These are phyloP conservation scores for Haliclystus octoradiatus DNA, from an alignment of 30 jellyfish, hydroid and myxozoan species.

Conservation along the genomic window DNA sequence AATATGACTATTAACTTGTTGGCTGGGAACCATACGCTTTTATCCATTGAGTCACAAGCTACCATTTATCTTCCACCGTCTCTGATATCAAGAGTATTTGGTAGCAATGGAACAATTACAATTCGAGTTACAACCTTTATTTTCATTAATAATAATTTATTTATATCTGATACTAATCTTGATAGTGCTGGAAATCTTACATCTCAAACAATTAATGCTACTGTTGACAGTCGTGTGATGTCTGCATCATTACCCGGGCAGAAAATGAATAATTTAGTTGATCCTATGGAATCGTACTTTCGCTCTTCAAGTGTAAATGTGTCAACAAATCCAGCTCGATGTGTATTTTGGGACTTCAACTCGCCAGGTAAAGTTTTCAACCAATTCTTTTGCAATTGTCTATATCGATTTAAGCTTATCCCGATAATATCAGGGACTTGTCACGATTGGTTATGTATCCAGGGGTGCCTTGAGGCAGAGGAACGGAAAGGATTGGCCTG, in stretches of 20 bases:
- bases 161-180: conserved; percentile 10
- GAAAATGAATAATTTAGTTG: conserved; percentile 26
- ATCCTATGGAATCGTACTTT: conserved; percentile 13
- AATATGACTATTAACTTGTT: no score
- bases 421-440: no score
- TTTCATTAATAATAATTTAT: conserved; percentile 27
- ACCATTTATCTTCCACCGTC: conserved; percentile 19
- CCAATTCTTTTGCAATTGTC: no score
- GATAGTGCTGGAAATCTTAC: background rate
- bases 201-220: no score
- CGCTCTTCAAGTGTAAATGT: conserved; percentile 4
- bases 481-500: no score
- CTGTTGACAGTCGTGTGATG: conserved; percentile 52
- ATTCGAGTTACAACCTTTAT: conserved; percentile 36
- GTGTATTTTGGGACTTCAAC: conserved; percentile 24
- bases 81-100: conserved; percentile 13
- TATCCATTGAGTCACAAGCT: conserved; percentile 2
- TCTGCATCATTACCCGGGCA: conserved; percentile 56
- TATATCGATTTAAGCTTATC: no score
- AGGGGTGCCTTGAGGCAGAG: no score
- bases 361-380: conserved; percentile 3
- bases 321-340: conserved; percentile 6
- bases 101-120: background rate
- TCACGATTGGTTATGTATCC: no score
- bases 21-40: background rate